A percentile compares a stretch with the other conserved stretches of the same genome.
Conservation (phyloP, 2,797 vertebrate genomes). For the Graptemys geographica region DNA sequence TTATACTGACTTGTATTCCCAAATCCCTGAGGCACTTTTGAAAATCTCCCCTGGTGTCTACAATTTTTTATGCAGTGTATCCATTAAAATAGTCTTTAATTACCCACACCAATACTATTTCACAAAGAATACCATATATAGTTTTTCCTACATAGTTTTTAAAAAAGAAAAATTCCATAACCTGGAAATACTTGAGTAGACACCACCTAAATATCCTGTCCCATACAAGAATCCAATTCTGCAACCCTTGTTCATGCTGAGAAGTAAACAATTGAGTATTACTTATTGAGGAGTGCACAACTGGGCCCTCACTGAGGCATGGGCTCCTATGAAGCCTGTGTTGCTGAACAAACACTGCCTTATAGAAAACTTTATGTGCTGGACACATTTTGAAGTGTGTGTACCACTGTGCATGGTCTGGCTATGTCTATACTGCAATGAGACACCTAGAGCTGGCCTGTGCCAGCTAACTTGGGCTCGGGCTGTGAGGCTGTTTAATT, state of each 20-base stretch:
- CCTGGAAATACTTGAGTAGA: not conserved
- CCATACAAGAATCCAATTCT: not conserved
- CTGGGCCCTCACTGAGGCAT: not conserved
- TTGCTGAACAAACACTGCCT: not conserved
- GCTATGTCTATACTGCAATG: not conserved
- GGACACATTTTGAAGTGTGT: not conserved
- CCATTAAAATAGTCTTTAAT: not conserved
- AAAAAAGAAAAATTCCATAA: not conserved
- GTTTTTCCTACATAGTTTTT: not conserved
- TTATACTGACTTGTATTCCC: not conserved
- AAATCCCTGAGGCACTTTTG: not conserved
- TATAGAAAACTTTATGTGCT: not conserved
- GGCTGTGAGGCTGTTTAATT: not conserved
- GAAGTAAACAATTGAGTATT: not conserved
- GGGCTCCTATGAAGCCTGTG: not conserved
- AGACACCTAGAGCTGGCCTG: not conserved
- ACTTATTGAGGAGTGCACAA: not conserved
- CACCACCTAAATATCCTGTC: not conserved
- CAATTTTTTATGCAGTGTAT: not conserved
- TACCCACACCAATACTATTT: not conserved
- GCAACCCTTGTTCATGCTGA: not conserved
- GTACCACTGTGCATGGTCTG: not conserved
- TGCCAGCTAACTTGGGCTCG: not conserved
- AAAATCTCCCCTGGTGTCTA: not conserved
- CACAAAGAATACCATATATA: not conserved